Evolutionary conservation across 2,888 invertebrate species (phyloP), one percentile per base, ranked within the genome.

Genomic region (Andrena minutula): DNA sequence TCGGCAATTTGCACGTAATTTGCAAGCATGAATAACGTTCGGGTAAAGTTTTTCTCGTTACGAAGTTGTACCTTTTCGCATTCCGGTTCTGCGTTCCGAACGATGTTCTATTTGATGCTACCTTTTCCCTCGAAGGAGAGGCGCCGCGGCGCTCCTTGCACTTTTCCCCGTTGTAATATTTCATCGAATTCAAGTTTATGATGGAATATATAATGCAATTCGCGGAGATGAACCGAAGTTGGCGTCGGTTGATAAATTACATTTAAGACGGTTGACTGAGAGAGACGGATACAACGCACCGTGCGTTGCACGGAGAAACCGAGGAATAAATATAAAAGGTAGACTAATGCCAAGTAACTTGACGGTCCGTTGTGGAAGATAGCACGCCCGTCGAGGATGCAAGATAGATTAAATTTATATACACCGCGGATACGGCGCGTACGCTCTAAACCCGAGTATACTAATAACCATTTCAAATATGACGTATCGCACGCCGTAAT

Each of bases 191-290:
- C 60, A 30, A 53, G 41, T 69, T 74, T 61, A 79, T 65, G 74
- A 75, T 76, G 71, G 78, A 82, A 83, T 82, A 82, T 71, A 49
- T 82, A 82, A 78, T 83, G 77, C 68, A 82, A 83, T 83, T 82
- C 64, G 51, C n/a, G 28, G 30, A 68, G 69, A 66, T 64, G 58
- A 68, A 58, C 26, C 60, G 53, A 75, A 61, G 58, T 28, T 75
- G 68, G 69, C 76, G 51, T 69, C 28, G 71, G 35, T 72, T 77
- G 82, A 82, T 76, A 82, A 81, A 81, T 81, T 81, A 73, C 76
- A 41, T 68, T 64, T 20, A 63, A 64, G 68, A 41, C 26, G 66
- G 60, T 68, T 61, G 61, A 53, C 66, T 61, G 81, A 65, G 69
- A 66, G 20, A 75, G 82, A 71, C 70, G 60, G 63, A 60, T 51